phyloP scores from a whole-genome alignment of 2,113 vertebrate species.

The Paradoxurus hermaphroditus region DNA sequence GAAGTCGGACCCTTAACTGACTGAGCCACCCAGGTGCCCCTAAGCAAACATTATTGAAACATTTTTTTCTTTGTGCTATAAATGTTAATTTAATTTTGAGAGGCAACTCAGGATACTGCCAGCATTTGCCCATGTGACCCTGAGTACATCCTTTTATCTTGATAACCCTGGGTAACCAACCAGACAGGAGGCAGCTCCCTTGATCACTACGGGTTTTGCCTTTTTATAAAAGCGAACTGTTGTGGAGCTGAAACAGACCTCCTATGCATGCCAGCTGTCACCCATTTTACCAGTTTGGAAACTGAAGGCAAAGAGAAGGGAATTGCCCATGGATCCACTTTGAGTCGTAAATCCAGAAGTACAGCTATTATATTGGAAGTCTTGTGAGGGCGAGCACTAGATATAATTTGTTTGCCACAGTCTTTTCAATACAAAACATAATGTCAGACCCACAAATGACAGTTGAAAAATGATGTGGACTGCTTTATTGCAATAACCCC shows the following conservation, averaged over 20 bases:
- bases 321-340: not conserved
- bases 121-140: not conserved
- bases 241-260: not conserved
- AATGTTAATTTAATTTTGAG: slow-evolving; percentile 44
- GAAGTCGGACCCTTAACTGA: too few relatives aligned
- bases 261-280: not conserved
- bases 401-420: not conserved
- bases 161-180: not conserved
- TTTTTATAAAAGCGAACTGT: not conserved
- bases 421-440: not conserved
- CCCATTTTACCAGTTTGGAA: not conserved
- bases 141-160: not conserved
- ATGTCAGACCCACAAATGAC: not conserved
- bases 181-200: not conserved
- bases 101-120: not conserved
- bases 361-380: not conserved
- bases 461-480: not conserved
- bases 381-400: not conserved
- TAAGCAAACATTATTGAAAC: not conserved
- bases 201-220: not conserved
- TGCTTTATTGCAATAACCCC: not conserved
- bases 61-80: slow-evolving; percentile 10
- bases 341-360: not conserved
- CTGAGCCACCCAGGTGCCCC: too few relatives aligned
- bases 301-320: not conserved